Evolutionary conservation across 2,113 vertebrate genomes (phyloP).

Genomic region (Pterophyllum scalare): DNA sequence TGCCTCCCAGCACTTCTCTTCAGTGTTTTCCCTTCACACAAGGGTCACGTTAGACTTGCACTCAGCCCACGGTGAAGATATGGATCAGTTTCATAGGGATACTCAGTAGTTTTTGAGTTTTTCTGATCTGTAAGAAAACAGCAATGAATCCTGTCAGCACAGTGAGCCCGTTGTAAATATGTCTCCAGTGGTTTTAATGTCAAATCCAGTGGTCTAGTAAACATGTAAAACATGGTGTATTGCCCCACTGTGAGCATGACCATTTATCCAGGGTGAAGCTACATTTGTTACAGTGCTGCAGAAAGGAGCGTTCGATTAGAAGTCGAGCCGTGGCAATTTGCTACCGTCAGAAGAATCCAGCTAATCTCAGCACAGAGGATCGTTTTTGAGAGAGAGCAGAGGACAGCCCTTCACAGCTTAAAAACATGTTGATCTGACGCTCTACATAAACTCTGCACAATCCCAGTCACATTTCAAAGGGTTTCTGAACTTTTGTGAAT

Average conservation of each 20-base stretch:
- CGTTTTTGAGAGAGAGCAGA: conserved; percentile 1
- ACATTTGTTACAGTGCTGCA: not conserved
- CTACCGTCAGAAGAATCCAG: conserved; percentile 19
- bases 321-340: not conserved
- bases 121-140: not conserved
- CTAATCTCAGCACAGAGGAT: conserved; percentile 32
- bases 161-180: not conserved
- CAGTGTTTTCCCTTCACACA: not conserved
- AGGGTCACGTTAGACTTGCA: not conserved
- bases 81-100: not conserved
- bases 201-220: not conserved
- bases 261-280: conserved; percentile 2
- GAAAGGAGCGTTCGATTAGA: conserved; percentile 31
- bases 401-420: conserved; percentile 9
- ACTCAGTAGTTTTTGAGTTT: not conserved
- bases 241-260: not conserved
- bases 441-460: conserved; percentile 20
- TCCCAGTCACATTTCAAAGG: conserved; percentile 34
- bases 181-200: not conserved
- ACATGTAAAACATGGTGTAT: not conserved
- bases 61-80: not conserved
- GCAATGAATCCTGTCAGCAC: not conserved
- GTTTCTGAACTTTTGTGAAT: not conserved
- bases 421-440: conserved; percentile 35
- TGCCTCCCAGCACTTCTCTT: not conserved